Evolutionary conservation across 1,140 invertebrate species (phyloP).

Genomic region (Papilio polyxenes): DNA sequence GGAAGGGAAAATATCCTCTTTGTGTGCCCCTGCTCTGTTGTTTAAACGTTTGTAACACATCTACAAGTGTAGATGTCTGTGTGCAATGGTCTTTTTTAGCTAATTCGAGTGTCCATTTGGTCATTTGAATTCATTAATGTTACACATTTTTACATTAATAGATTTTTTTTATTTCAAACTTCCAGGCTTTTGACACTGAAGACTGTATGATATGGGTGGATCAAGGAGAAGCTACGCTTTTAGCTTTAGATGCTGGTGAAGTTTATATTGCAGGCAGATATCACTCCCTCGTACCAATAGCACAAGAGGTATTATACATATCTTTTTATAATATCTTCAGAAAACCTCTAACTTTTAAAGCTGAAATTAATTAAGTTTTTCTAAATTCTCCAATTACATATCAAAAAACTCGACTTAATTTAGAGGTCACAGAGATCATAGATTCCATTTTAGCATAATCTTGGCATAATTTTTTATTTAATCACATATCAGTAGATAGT

Average conservation of each 20-base stretch:
- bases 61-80: no score
- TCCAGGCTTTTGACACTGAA: constrained; percentile 87
- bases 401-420: background rate
- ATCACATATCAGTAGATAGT: no score
- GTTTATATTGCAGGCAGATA: constrained; percentile 95
- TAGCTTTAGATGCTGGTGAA: constrained; percentile 95
- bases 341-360: no score
- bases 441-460: no score
- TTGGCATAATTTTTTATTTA: no score
- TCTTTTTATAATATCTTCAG: background rate
- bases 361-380: no score
- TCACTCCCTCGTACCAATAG: constrained; percentile 94
- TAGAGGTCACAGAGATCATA: background rate
- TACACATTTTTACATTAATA: background rate
- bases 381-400: background rate
- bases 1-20: no score
- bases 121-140: no score
- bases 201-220: constrained; percentile 91
- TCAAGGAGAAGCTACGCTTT: constrained; percentile 89
- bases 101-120: no score
- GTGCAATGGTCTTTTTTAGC: no score
- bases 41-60: no score
- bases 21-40: no score
- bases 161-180: constrained; percentile 39
- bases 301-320: constrained; percentile 84